These are phyloP conservation scores for Mormyrops attenuatus DNA, from an alignment of 2,797 vertebrate genomes.

Conservation along the genomic window DNA sequence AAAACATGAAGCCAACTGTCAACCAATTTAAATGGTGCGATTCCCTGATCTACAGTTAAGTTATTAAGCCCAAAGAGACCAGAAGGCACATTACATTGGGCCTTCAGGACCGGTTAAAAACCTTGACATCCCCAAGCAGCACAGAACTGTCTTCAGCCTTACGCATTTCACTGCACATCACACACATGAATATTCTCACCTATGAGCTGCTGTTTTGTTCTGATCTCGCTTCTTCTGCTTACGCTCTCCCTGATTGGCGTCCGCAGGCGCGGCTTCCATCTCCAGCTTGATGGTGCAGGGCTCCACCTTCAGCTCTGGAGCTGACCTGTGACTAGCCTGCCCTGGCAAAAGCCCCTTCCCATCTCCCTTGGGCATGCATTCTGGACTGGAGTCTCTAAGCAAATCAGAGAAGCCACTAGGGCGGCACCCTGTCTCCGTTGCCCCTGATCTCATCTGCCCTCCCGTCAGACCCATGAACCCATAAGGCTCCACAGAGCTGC, in stretches of 20 bases:
- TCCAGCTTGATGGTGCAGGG: slow-evolving; percentile 56
- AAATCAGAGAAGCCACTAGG: slow-evolving; percentile 72
- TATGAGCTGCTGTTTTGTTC: slow-evolving; percentile 87
- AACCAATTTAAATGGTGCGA: background rate
- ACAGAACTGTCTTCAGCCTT: background rate
- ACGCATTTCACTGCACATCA: background rate
- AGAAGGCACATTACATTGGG: background rate
- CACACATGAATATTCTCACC: slow-evolving; percentile 43
- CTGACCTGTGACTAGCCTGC: slow-evolving; percentile 35
- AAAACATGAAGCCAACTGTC: background rate
- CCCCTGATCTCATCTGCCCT: slow-evolving; percentile 57
- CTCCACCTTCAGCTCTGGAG: slow-evolving; percentile 65
- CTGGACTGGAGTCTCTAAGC: slow-evolving; percentile 72
- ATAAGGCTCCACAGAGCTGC: slow-evolving; percentile 63
- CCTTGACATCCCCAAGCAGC: background rate
- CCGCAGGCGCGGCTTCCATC: slow-evolving; percentile 46
- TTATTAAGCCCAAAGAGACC: background rate
- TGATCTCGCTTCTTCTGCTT: slow-evolving; percentile 92
- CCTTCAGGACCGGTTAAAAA: background rate
- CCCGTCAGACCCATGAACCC: slow-evolving; percentile 70
- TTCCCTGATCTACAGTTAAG: background rate
- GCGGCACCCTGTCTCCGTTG: slow-evolving; percentile 54
- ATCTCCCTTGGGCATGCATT: slow-evolving; percentile 69
- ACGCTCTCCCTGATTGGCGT: slow-evolving; percentile 64
- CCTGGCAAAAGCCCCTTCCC: slow-evolving; percentile 49